A percentile compares a stretch with the other conserved stretches of the same genome.
Conservation (phyloP, 2,113 vertebrate species). For the Sylvietta virens region DNA sequence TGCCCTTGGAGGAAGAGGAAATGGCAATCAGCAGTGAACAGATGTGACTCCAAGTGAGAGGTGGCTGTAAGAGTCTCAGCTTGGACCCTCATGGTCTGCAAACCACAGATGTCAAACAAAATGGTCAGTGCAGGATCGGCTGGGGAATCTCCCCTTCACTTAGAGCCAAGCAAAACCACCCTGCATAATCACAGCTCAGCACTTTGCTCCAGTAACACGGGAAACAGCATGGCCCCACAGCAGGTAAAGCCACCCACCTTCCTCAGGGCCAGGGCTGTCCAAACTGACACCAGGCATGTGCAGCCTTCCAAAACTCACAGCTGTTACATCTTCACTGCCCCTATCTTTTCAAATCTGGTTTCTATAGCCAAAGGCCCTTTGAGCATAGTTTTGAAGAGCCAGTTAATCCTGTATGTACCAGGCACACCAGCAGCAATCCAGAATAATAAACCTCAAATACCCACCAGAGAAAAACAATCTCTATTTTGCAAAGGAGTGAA, state of each 20-base stretch:
- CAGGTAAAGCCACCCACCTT: background rate
- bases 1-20: background rate
- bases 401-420: background rate
- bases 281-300: rapidly evolving
- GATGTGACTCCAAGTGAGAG: background rate
- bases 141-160: background rate
- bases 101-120: background rate
- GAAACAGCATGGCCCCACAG: rapidly evolving
- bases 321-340: background rate
- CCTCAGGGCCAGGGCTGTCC: background rate
- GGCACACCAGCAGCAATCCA: background rate
- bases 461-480: background rate
- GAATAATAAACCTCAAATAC: background rate
- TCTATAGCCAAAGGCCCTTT: background rate
- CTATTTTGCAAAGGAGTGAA: background rate
- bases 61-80: background rate
- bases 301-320: background rate
- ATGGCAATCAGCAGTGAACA: background rate
- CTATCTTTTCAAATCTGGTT: background rate
- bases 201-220: background rate
- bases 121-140: background rate
- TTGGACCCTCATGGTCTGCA: rapidly evolving
- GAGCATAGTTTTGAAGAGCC: background rate
- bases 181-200: background rate
- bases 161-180: background rate